A percentile compares a stretch with the other conserved stretches of the same genome.
Evolutionary conservation across 2,113 vertebrate species (phyloP).

Genomic region (Phyllopteryx taeniolatus): DNA sequence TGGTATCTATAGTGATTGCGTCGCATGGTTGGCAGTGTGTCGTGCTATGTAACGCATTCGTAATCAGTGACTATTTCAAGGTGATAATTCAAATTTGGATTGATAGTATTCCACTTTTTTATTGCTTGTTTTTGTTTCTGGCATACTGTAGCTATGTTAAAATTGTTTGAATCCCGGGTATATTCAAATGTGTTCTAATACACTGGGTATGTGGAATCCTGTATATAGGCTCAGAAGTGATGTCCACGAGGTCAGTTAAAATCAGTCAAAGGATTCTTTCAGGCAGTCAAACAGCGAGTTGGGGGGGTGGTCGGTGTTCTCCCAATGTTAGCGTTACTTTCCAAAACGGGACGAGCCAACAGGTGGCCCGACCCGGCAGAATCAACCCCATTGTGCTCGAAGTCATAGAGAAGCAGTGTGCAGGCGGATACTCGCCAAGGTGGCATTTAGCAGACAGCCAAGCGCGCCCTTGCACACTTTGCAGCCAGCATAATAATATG

Average conservation of each 20-base stretch:
- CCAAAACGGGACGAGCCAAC: conserved; percentile 41
- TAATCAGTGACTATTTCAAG: neutral
- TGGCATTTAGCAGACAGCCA: neutral
- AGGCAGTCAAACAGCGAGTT: conserved; percentile 30
- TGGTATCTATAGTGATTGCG: too few relatives aligned
- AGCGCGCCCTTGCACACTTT: neutral
- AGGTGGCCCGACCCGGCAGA: conserved; percentile 37
- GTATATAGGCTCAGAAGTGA: neutral
- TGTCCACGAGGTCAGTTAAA: conserved; percentile 20
- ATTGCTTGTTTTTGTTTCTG: neutral
- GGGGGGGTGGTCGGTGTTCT: conserved; percentile 4
- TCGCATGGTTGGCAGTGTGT: too few relatives aligned
- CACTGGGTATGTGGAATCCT: conserved; percentile 2
- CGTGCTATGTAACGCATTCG: neutral
- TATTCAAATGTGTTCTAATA: neutral
- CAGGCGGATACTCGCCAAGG: neutral
- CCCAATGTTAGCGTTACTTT: conserved; percentile 44
- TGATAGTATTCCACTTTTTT: neutral
- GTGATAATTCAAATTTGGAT: neutral
- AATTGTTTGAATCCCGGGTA: neutral
- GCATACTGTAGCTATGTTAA: neutral
- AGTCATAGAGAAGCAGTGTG: neutral
- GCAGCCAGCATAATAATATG: neutral
- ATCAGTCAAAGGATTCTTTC: conserved; percentile 59
- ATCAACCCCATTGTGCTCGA: conserved; percentile 3